phyloP scores from a whole-genome alignment of 2,113 vertebrate species.

The Salvator merianae region DNA sequence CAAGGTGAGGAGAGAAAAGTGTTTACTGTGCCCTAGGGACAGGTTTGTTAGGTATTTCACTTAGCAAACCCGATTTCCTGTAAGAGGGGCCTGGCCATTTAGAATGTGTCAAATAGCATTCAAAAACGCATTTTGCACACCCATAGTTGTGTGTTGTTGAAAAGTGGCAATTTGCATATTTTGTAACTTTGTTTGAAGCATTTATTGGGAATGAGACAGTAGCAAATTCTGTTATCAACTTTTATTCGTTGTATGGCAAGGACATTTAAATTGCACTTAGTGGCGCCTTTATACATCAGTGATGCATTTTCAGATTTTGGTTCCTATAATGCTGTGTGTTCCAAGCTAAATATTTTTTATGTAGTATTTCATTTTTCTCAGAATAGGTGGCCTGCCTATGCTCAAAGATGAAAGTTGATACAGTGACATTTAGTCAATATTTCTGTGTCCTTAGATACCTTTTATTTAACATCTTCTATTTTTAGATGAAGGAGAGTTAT shows the following conservation, averaged over 20 bases:
- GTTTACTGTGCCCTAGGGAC: too few relatives aligned
- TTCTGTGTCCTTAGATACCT: slow-evolving; percentile 10
- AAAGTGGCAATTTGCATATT: too few relatives aligned
- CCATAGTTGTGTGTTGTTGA: too few relatives aligned
- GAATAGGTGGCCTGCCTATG: background rate
- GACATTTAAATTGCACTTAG: background rate
- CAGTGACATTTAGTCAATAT: background rate
- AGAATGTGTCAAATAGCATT: too few relatives aligned
- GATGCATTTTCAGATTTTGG: background rate
- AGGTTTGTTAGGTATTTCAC: too few relatives aligned
- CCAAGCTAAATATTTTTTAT: background rate
- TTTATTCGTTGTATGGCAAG: background rate
- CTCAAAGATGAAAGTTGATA: background rate
- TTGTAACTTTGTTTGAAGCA: background rate
- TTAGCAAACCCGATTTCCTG: too few relatives aligned
- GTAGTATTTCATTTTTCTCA: background rate
- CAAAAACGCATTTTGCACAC: too few relatives aligned
- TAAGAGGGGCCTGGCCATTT: too few relatives aligned
- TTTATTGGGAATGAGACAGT: background rate
- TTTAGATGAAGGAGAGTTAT: slow-evolving; percentile 81
- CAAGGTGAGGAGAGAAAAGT: too few relatives aligned
- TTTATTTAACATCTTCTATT: slow-evolving; percentile 28
- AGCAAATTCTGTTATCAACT: background rate
- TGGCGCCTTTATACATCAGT: background rate
- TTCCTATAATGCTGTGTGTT: background rate